phyloP scores from a whole-genome alignment of 2,888 invertebrate species.

The Mechanitis mazaeus region DNA sequence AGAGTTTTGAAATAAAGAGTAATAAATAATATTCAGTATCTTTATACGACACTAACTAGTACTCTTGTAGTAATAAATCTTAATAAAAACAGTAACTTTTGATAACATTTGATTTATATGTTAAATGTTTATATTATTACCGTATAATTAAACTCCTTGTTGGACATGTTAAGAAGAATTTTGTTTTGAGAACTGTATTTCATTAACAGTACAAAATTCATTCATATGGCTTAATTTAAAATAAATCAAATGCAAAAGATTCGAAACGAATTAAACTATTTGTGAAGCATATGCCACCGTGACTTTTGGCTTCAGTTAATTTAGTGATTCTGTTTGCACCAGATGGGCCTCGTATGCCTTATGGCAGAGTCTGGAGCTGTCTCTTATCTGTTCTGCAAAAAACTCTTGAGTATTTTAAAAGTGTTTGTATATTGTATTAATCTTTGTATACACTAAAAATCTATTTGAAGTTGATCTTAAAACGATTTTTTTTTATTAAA shows the following conservation, averaged over 20 bases:
- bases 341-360: conserved; percentile 60
- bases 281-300: conserved; percentile 63
- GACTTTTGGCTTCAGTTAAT: conserved; percentile 50
- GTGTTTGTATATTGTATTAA: not conserved
- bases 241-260: conserved; percentile 1
- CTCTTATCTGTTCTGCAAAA: conserved; percentile 47
- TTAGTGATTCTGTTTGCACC: conserved; percentile 50
- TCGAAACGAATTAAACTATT: conserved; percentile 44
- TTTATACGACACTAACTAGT: too few species aligned
- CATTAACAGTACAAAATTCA: not conserved
- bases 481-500: too few species aligned
- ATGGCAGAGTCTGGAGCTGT: conserved; percentile 56
- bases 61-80: too few species aligned
- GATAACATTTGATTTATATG: too few species aligned
- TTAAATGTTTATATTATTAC: too few species aligned
- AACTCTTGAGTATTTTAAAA: not conserved
- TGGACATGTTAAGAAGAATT: too few species aligned
- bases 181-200: too few species aligned
- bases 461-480: too few species aligned
- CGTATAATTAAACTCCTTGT: too few species aligned
- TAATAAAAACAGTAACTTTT: too few species aligned
- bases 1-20: too few species aligned
- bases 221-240: not conserved
- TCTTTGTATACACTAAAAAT: conserved; percentile 1
- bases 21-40: too few species aligned